A percentile compares a stretch with the other conserved stretches of the same genome.
phyloP scores from a whole-genome alignment of 2,888 invertebrate genomes.

The Synanthedon andrenaeformis region DNA sequence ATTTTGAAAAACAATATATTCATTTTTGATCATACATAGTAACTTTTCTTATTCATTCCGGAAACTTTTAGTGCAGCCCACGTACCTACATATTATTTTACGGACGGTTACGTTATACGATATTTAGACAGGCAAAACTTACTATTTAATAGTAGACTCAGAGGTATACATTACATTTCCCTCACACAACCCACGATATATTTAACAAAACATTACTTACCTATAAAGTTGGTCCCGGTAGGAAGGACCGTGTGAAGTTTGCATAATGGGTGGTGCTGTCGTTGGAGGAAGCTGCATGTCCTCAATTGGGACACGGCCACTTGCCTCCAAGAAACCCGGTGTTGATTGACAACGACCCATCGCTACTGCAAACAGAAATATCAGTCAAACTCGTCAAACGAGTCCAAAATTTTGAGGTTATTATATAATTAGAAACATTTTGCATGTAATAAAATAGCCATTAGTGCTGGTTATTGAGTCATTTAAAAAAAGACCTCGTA shows the following conservation, averaged over 20 bases:
- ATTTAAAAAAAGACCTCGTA: no score
- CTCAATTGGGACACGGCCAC: constrained; percentile 89
- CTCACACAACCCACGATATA: no score
- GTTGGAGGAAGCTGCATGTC: constrained; percentile 58
- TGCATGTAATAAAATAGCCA: not conserved
- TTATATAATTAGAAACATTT: no score
- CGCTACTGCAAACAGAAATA: constrained; percentile 74
- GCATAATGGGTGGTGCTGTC: constrained; percentile 45
- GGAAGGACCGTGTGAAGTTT: constrained; percentile 60
- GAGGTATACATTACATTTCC: no score
- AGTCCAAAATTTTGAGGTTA: not conserved
- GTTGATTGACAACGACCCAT: constrained; percentile 97
- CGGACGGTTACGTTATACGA: no score
- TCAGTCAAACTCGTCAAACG: not conserved
- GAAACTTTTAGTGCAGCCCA: no score
- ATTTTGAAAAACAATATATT: no score
- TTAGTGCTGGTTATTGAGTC: not conserved
- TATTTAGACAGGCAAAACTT: no score
- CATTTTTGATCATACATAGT: no score
- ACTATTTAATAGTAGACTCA: no score
- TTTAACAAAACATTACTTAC: constrained; percentile 18
- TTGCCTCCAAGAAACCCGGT: constrained; percentile 93
- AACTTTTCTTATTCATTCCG: no score
- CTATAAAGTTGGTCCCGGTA: constrained; percentile 69
- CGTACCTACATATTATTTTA: no score